Conservation (phyloP, 2,797 vertebrate genomes). For the Eulemur rubriventer region DNA sequence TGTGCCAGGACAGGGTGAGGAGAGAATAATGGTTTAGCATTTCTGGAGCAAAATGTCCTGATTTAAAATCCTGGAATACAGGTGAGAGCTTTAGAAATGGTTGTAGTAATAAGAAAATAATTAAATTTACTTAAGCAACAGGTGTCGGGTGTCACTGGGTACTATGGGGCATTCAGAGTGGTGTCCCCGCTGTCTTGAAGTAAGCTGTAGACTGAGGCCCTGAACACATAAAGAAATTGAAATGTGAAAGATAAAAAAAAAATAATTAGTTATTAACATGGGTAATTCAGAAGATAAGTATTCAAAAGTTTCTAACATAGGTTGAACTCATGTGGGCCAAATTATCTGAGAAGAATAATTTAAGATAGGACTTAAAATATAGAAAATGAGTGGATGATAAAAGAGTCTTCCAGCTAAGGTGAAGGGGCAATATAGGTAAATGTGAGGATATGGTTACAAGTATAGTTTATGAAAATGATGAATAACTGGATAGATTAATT, state of each 20-base stretch:
- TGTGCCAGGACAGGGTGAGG: background rate
- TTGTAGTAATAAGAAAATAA: background rate
- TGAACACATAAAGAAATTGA: background rate
- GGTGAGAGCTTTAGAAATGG: background rate
- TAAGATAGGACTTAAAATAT: background rate
- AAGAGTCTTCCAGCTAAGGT: background rate
- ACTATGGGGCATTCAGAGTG: background rate
- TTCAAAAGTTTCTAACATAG: background rate
- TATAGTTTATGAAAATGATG: background rate
- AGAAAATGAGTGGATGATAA: background rate
- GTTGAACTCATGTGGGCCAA: background rate
- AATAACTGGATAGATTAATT: background rate
- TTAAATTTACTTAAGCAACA: background rate
- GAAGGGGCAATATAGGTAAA: background rate
- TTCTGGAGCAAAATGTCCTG: background rate
- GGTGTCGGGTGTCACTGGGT: background rate
- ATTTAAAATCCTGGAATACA: background rate
- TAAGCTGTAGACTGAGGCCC: background rate
- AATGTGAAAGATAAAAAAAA: background rate
- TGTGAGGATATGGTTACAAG: background rate
- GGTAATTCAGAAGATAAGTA: background rate
- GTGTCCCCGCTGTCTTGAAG: background rate
- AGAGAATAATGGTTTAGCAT: background rate
- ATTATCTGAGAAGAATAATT: background rate
- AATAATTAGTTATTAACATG: background rate